Evolutionary conservation across 2,797 vertebrate genomes (phyloP).

Genomic region (Sebastes hubbsi): DNA sequence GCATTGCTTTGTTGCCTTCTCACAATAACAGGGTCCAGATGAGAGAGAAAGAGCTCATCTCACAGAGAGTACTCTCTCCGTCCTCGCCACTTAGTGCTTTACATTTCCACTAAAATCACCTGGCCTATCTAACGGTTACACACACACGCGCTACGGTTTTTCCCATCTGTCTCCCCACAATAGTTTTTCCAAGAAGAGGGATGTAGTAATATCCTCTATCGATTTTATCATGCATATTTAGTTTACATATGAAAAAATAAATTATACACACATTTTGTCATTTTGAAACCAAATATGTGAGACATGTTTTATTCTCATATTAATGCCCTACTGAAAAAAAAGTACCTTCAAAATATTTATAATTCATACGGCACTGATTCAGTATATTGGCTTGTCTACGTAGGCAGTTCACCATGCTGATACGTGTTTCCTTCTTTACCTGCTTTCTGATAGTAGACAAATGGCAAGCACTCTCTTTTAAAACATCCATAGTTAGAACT

Average conservation of each 20-base stretch:
- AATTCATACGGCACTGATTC: not conserved
- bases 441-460: constrained; percentile 3
- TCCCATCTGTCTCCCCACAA: constrained; percentile 65
- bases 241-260: constrained; percentile 25
- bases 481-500: constrained; percentile 47
- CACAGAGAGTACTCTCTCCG: constrained; percentile 75
- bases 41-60: constrained; percentile 80
- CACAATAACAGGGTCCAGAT: constrained; percentile 85
- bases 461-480: constrained; percentile 40
- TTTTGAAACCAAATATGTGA: not conserved
- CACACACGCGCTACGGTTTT: constrained; percentile 52
- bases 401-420: not conserved
- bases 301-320: not conserved
- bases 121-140: constrained; percentile 79
- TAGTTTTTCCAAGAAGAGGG: constrained; percentile 60
- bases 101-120: constrained; percentile 84
- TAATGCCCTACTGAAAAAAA: not conserved
- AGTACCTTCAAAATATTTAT: not conserved
- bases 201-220: constrained; percentile 50
- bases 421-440: not conserved
- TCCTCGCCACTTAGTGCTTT: constrained; percentile 82
- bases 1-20: constrained; percentile 83
- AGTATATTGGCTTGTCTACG: not conserved
- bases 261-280: constrained; percentile 24
- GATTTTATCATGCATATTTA: constrained; percentile 62